Conservation (phyloP, 2,888 invertebrate species). For the Mimachlamys varia region DNA sequence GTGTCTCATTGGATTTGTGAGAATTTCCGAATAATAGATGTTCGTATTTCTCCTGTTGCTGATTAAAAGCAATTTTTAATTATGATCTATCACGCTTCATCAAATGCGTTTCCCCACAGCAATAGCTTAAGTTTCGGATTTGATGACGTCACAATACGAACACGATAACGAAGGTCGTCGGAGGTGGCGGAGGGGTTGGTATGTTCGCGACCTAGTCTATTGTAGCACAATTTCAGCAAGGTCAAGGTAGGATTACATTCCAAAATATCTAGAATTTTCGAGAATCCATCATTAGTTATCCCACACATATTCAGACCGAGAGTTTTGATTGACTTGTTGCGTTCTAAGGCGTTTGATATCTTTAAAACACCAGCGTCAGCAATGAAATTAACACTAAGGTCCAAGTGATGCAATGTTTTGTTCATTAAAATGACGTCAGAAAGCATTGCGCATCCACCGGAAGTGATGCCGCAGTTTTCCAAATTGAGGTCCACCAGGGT, state of each 20-base stretch:
- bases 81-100: conserved; percentile 61
- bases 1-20: neutral
- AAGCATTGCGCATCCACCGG: conserved; percentile 70
- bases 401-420: conserved; percentile 70
- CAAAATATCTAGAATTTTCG: conserved; percentile 74
- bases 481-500: conserved; percentile 74
- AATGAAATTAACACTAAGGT: conserved; percentile 77
- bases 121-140: conserved; percentile 78
- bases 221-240: conserved; percentile 78
- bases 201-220: conserved; percentile 74
- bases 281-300: conserved; percentile 77
- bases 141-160: conserved; percentile 76
- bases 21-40: neutral
- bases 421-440: conserved; percentile 74
- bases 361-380: conserved; percentile 73
- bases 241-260: conserved; percentile 74
- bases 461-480: conserved; percentile 77
- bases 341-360: conserved; percentile 73
- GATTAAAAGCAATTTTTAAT: neutral
- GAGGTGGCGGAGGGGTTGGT: conserved; percentile 69
- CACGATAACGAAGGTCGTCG: conserved; percentile 74
- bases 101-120: conserved; percentile 79
- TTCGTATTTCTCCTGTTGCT: neutral
- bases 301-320: conserved; percentile 80
- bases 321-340: conserved; percentile 71